Conservation (phyloP, 2,888 invertebrate species). For the Dugesia japonica region DNA sequence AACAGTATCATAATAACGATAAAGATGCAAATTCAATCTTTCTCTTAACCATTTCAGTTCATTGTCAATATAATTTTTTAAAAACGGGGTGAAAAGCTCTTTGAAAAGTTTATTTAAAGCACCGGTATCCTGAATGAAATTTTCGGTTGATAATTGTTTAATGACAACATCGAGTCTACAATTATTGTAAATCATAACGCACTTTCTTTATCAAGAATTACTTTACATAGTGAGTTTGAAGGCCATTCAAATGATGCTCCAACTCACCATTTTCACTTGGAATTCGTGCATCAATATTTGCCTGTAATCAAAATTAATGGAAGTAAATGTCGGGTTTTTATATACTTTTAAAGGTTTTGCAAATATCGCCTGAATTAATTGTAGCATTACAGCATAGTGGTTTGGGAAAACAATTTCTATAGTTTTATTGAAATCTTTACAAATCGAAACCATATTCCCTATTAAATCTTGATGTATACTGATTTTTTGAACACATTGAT, state of each 20-base stretch:
- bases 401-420: conserved; percentile 8
- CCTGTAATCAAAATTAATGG: background rate
- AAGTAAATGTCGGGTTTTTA: too few relatives aligned
- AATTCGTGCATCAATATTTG: background rate
- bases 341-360: background rate
- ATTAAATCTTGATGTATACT: background rate
- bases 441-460: background rate
- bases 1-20: conserved; percentile 73
- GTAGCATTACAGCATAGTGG: background rate
- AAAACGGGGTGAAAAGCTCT: background rate
- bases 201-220: too few relatives aligned
- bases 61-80: conserved; percentile 6
- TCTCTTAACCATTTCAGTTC: conserved; percentile 17
- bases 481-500: background rate
- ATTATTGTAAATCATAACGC: too few relatives aligned
- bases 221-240: background rate
- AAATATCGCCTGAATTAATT: background rate
- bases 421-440: background rate
- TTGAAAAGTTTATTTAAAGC: conserved; percentile 23
- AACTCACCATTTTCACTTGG: conserved; percentile 3
- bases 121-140: background rate
- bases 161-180: background rate
- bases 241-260: background rate
- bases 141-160: background rate
- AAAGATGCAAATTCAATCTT: conserved; percentile 49